Evolutionary conservation across 2,888 invertebrate species (phyloP), one percentile per base, ranked within the genome.

Genomic region (Chrysotoxum bicinctum): DNA sequence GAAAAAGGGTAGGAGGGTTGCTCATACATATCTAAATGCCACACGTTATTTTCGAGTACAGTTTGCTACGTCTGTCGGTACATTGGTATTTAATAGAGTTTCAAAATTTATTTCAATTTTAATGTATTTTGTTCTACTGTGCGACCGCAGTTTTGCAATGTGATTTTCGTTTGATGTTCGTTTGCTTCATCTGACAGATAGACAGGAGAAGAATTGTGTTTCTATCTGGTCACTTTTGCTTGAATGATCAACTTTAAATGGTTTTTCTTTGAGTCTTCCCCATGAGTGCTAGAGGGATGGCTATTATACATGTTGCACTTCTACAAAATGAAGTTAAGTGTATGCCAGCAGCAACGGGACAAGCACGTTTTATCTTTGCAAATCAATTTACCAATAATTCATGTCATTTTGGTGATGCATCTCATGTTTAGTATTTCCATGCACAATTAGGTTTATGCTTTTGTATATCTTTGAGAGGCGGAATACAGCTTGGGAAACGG

Each of bases 311-410:
- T 50, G 40, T 64, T 70, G 58, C 76, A 73, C 58, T 68, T 69
- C 54, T 32, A 26, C 8, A 43, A 56, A 50, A 32, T 40, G 37
- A 45, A 50, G 74, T 54, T 69, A 54, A 48, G 56, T 66, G 16
- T 21, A 75, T 72, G 68, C 54, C 73, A 72, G 21, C 35, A 56
- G 32, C 54, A 56, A 12, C 14, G 43, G 52, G 56, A 64, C 48
- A 64, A 56, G 54, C 78, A 78, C 64, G 73, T 66, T 74, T 60
- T 72, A 68, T 85, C 80, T 62, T 64, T 73, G 72, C 37, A 62
- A 54, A 72, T 58, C 45, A 69, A 72, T 84, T 79, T 84, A 48
- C 69, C 85, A 85, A 85, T 85, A 85, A 81, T 80, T 80, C 80
- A 85, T 85, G 85, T 69, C 76, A 43, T 70, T 40, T 64, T 64